Evolutionary conservation across 2,888 invertebrate genomes (phyloP).

Genomic region (Chymomyza procnemis): DNA sequence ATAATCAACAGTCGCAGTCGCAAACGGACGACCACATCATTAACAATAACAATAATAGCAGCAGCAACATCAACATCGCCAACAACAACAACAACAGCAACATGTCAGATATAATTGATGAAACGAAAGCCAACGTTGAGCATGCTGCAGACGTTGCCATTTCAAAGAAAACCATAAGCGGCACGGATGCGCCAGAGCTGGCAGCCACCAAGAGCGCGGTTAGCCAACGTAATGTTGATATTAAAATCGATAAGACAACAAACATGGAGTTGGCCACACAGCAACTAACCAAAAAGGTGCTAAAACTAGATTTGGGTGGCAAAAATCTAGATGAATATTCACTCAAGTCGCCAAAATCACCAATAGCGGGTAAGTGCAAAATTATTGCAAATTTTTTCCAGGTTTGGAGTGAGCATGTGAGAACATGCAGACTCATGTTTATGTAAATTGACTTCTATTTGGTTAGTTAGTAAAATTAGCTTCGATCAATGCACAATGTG

Average conservation of each 20-base stretch:
- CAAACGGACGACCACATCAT: conserved; percentile 31
- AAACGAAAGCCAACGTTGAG: conserved; percentile 21
- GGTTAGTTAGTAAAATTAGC: too few species aligned
- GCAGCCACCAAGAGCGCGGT: conserved; percentile 79
- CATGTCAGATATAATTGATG: conserved; percentile 38
- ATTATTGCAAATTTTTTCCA: too few species aligned
- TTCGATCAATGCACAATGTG: too few species aligned
- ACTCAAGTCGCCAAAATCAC: conserved; percentile 77
- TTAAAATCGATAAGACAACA: conserved; percentile 79
- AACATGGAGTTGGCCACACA: conserved; percentile 62
- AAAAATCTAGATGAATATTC: conserved; percentile 75
- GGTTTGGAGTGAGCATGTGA: too few species aligned
- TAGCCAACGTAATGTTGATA: conserved; percentile 82
- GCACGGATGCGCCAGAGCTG: conserved; percentile 5
- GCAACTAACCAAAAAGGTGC: conserved; percentile 74
- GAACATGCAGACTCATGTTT: too few species aligned
- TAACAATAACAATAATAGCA: conserved; percentile 35
- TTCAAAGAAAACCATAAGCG: conserved; percentile 13
- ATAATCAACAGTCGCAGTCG: conserved; percentile 24
- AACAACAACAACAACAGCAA: conserved; percentile 29
- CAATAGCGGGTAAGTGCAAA: conserved; percentile 70
- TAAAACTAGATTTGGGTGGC: conserved; percentile 76
- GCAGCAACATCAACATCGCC: conserved; percentile 20
- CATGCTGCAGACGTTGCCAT: conserved; percentile 8
- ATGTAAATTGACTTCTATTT: too few species aligned